These are phyloP conservation scores for Ctenochaetus hawaiiensis DNA, from an alignment of 2,797 vertebrate genomes.

Conservation along the genomic window DNA sequence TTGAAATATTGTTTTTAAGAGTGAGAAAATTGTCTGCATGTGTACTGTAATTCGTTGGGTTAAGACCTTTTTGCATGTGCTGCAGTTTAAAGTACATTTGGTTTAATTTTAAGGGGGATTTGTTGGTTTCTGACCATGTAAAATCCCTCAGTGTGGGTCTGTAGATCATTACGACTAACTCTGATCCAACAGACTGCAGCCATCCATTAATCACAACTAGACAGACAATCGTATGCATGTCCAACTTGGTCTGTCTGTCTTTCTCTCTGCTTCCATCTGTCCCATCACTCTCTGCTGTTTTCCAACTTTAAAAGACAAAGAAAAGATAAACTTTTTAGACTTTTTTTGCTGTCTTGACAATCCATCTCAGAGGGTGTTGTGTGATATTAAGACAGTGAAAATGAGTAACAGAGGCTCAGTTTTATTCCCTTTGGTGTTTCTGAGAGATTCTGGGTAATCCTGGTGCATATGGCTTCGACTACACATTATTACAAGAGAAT, in stretches of 20 bases:
- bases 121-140: constrained; percentile 19
- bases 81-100: constrained; percentile 11
- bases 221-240: constrained; percentile 19
- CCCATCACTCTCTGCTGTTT: constrained; percentile 19
- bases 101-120: constrained; percentile 25
- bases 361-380: background rate
- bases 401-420: background rate
- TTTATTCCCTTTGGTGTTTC: constrained; percentile 14
- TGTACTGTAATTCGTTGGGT: background rate
- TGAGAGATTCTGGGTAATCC: background rate
- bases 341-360: constrained; percentile 9
- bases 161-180: constrained; percentile 12
- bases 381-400: constrained; percentile 12
- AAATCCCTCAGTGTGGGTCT: background rate
- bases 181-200: constrained; percentile 26
- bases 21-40: background rate
- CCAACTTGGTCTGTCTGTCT: background rate
- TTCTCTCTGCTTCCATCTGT: constrained; percentile 36
- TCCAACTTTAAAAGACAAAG: constrained; percentile 12
- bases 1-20: background rate
- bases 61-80: background rate
- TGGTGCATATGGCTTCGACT: background rate
- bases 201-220: constrained; percentile 34
- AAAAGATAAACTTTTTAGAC: background rate
- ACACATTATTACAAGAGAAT: background rate